Conservation (phyloP, 2,797 vertebrate species). For the Pangasius larnaudii region DNA sequence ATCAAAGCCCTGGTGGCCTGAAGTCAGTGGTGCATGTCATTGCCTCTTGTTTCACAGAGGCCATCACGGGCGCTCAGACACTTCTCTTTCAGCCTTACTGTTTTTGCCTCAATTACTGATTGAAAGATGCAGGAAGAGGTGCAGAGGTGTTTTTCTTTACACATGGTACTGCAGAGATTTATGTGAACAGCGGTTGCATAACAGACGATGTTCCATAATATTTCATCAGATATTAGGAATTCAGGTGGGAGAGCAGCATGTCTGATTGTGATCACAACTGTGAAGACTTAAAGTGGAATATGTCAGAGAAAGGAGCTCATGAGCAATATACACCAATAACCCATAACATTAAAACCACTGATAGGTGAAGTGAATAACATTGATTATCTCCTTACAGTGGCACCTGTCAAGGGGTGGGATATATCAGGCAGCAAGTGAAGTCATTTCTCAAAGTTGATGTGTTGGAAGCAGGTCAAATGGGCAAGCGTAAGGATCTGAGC, state of each 20-base stretch:
- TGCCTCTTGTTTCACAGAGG: slow-evolving; percentile 33
- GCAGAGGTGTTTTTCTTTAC: slow-evolving; percentile 22
- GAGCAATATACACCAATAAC: background rate
- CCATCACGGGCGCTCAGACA: slow-evolving; percentile 9
- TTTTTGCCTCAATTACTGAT: slow-evolving; percentile 35
- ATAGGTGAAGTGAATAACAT: too few relatives aligned
- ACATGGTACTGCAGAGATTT: slow-evolving; percentile 13
- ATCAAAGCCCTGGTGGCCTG: slow-evolving; percentile 29
- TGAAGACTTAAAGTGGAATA: background rate
- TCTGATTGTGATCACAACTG: background rate
- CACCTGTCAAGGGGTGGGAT: too few relatives aligned
- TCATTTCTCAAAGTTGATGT: too few relatives aligned
- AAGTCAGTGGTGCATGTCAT: slow-evolving; percentile 50
- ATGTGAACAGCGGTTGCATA: slow-evolving; percentile 3
- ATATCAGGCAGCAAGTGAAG: too few relatives aligned
- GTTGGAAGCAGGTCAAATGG: too few relatives aligned
- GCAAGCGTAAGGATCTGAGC: too few relatives aligned
- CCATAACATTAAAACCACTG: too few relatives aligned
- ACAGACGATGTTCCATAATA: background rate
- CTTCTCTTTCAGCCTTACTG: slow-evolving; percentile 18
- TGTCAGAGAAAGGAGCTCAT: background rate
- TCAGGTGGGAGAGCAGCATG: background rate
- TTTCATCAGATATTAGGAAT: slow-evolving; percentile 21
- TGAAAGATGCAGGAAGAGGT: slow-evolving; percentile 27
- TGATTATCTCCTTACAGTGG: too few relatives aligned